phyloP scores from a whole-genome alignment of 2,888 invertebrate genomes.

The Exocentrus adspersus region DNA sequence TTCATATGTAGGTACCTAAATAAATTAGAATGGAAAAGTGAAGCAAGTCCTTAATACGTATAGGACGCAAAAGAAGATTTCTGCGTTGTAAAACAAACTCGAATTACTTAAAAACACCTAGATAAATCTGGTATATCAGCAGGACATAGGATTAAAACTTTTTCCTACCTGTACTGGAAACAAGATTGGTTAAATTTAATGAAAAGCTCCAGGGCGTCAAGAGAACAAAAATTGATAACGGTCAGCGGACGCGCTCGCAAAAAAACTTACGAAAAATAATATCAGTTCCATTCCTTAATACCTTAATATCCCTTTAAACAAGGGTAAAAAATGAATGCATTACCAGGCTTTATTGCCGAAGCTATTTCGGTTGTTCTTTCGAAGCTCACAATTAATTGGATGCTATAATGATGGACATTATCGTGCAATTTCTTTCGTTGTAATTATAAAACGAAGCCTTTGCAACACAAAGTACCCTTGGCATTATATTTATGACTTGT shows the following conservation, averaged over 20 bases:
- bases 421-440: constrained; percentile 18
- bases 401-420: constrained; percentile 15
- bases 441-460: constrained; percentile 2
- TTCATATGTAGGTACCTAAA: too few species aligned
- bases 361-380: constrained; percentile 23
- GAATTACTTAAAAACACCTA: not conserved
- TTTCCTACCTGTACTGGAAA: constrained; percentile 2
- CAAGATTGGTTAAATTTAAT: constrained; percentile 27
- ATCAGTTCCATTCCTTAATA: constrained; percentile 13
- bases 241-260: constrained; percentile 8
- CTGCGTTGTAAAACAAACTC: not conserved
- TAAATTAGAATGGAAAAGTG: too few species aligned
- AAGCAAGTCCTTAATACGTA: too few species aligned
- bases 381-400: constrained; percentile 20
- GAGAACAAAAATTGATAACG: constrained; percentile 24
- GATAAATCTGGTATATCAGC: not conserved
- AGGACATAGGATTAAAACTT: constrained; percentile 21
- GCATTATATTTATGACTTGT: not conserved
- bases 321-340: constrained; percentile 24
- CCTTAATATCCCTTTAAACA: constrained; percentile 21
- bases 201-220: constrained; percentile 26
- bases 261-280: constrained; percentile 18
- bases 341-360: constrained; percentile 13
- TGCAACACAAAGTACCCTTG: constrained; percentile 3
- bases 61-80: too few species aligned